A percentile compares a stretch with the other conserved stretches of the same genome.
Conservation (phyloP, 2,797 vertebrate genomes). For the Bradypodion ventrale region DNA sequence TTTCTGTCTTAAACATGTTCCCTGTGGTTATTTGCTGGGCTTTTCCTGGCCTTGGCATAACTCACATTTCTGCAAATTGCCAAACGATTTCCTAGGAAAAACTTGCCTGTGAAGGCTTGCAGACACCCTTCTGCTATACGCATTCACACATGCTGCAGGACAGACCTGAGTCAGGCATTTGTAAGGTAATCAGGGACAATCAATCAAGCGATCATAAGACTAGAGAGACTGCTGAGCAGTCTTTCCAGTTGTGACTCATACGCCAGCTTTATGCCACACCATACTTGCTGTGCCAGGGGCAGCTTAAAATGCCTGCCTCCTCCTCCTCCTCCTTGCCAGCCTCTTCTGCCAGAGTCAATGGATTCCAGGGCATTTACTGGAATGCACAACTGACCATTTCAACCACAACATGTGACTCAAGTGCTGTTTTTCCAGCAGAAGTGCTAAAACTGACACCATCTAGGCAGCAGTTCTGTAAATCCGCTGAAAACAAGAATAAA, state of each 20-base stretch:
- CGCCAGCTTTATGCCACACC: background rate
- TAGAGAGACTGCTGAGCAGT: background rate
- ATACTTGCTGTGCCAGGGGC: background rate
- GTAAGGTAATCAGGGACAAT: background rate
- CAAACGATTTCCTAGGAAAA: background rate
- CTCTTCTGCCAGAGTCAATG: conserved; percentile 29
- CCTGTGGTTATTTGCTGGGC: background rate
- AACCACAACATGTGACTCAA: background rate
- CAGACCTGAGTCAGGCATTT: background rate
- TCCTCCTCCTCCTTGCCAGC: background rate
- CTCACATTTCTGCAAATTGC: no score
- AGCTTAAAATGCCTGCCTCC: background rate
- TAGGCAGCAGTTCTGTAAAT: conserved; percentile 3
- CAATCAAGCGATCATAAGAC: background rate
- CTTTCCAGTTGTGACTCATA: conserved; percentile 21
- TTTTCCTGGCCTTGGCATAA: no score
- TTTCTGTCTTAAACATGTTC: background rate
- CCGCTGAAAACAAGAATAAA: conserved; percentile 3
- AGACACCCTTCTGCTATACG: background rate
- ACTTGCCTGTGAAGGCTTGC: background rate
- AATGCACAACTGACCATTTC: conserved; percentile 5
- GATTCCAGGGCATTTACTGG: conserved; percentile 44
- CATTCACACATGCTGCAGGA: background rate
- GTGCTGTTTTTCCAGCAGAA: background rate
- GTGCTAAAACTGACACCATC: background rate